Evolutionary conservation across 2,797 vertebrate species (phyloP), one percentile per base, ranked within the genome.

Genomic region (Gephyroberyx darwinii): DNA sequence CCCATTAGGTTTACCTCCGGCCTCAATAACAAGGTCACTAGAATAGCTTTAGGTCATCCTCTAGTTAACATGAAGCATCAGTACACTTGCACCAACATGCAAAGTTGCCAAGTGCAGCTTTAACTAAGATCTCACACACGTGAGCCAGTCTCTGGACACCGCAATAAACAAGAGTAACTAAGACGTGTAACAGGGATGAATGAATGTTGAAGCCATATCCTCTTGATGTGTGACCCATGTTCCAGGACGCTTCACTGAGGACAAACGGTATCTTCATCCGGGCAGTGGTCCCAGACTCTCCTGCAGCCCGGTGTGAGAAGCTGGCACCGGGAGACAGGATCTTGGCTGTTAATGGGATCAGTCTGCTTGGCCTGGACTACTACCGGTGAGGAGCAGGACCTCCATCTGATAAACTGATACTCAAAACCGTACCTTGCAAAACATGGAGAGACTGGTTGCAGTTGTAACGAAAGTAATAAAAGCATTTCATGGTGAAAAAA

Each of bases 281-380:
- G 9, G 88, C 92, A 0, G 89, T 95, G 69, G 84, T 94, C 8
- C 93, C 94, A 4, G 91, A 92, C 58, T 93, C 92, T 22, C 93
- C 94, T 1, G 94, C 94, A 9, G 92, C 90, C n/a, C 85, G 65
- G 1, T 86, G 88, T 60, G 63, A 87, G 69, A 91, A 73, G 73
- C 80, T 94, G 81, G 69, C 43, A 19, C 84, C 90, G 10, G 94
- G 94, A n/a, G 93, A 95, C 88, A 70, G 86, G 50, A 93, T 95
- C 74, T 85, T 95, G 80, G 94, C 94, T 13, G 91, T 95, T 5
- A 95, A 95, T 3, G 94, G 94, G 56, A 77, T 92, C 73, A 93
- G 90, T 65, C 85, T 95, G 77, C 82, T 92, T 0, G 93, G 89
- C 6, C 66, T 94, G 75, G 92, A 94, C 82, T 92, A 91, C 69